Evolutionary conservation across 2,888 invertebrate species (phyloP).

Genomic region (Luperina nickerlii): DNA sequence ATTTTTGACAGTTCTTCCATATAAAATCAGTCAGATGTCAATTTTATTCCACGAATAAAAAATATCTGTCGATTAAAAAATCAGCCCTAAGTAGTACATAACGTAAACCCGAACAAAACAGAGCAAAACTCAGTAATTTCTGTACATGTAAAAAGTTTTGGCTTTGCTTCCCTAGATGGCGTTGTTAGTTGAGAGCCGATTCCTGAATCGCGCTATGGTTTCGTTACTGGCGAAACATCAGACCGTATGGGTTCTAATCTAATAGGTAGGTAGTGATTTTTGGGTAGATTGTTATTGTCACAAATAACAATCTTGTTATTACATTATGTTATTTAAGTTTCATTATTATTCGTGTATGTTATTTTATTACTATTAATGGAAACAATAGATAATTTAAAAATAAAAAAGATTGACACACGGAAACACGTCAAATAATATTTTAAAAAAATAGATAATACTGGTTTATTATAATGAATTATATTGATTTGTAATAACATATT

Average conservation of each 20-base stretch:
- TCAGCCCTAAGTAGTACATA: background rate
- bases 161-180: constrained; percentile 23
- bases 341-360: background rate
- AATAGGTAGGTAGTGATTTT: constrained; percentile 20
- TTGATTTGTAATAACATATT: background rate
- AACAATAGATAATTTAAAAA: too few relatives aligned
- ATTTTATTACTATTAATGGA: background rate
- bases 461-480: background rate
- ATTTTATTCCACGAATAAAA: background rate
- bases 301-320: constrained; percentile 11
- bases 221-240: constrained; percentile 32
- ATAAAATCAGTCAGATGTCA: background rate
- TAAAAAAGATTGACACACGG: background rate
- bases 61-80: background rate
- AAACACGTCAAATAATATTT: background rate
- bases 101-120: background rate
- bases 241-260: background rate
- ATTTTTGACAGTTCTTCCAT: background rate
- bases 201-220: constrained; percentile 47
- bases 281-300: constrained; percentile 17
- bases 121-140: background rate
- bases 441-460: background rate
- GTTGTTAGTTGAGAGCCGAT: constrained; percentile 20
- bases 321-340: background rate
- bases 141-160: background rate